A percentile compares a stretch with the other conserved stretches of the same genome.
phyloP scores from a whole-genome alignment of 2,113 vertebrate species.

The Anas platyrhynchos region DNA sequence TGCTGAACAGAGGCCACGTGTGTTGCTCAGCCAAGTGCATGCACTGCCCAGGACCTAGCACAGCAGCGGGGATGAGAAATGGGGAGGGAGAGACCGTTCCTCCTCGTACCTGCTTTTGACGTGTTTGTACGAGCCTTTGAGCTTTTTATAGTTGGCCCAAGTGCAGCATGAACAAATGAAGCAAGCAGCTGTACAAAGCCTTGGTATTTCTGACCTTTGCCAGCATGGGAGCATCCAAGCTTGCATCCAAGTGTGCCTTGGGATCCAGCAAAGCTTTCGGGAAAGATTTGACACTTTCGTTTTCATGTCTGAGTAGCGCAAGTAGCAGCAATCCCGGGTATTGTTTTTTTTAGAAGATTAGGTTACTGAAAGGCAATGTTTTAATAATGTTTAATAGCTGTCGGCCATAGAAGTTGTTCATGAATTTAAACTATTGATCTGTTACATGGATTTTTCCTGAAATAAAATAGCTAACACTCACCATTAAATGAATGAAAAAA shows the following conservation, averaged over 20 bases:
- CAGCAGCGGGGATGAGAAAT: not conserved
- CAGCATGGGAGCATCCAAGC: not conserved
- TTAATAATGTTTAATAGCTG: not conserved
- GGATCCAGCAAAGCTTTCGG: constrained; percentile 18
- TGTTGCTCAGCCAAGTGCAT: not conserved
- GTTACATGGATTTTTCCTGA: not conserved
- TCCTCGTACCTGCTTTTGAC: not conserved
- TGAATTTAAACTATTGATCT: not conserved
- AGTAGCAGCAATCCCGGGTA: not conserved
- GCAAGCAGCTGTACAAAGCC: not conserved
- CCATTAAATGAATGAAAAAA: not conserved
- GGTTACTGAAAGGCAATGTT: not conserved
- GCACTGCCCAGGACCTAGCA: not conserved
- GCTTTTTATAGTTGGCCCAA: not conserved
- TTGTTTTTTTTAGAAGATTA: not conserved
- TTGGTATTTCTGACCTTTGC: not conserved
- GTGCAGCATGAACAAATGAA: not conserved
- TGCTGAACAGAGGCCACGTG: not conserved
- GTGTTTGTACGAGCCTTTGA: not conserved
- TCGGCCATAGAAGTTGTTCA: not conserved
- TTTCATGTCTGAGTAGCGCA: not conserved
- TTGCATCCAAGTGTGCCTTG: constrained; percentile 12
- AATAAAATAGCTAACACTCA: not conserved
- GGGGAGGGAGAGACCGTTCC: not conserved
- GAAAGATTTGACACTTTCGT: not conserved